Conservation (phyloP, 2,113 vertebrate species). For the Mastomys coucha region DNA sequence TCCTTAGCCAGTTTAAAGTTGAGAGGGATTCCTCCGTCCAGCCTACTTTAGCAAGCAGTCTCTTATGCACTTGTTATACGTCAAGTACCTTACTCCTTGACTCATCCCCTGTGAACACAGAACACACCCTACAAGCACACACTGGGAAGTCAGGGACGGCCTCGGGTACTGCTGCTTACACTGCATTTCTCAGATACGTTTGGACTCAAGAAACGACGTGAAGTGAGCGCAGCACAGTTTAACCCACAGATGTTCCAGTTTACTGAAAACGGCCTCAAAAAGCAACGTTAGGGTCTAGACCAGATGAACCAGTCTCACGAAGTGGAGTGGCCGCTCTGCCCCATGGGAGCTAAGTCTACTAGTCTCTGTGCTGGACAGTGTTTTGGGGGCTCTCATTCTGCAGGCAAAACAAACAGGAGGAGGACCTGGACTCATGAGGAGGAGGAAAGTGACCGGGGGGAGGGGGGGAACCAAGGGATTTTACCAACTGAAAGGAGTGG, state of each 20-base stretch:
- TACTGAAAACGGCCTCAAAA: neutral
- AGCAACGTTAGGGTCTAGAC: neutral
- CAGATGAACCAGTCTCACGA: neutral
- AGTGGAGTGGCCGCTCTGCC: neutral
- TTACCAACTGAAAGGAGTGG: neutral
- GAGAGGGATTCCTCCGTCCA: too few relatives aligned
- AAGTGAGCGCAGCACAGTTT: neutral
- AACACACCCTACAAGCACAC: neutral
- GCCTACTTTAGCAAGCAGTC: neutral
- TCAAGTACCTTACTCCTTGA: neutral
- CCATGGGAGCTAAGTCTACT: neutral
- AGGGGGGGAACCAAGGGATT: neutral
- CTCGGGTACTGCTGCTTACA: neutral
- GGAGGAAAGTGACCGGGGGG: too few relatives aligned
- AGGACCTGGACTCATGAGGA: fast-evolving
- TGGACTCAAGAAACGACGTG: neutral
- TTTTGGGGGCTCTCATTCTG: neutral
- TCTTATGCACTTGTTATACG: neutral
- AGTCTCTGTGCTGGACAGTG: neutral
- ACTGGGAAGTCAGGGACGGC: neutral
- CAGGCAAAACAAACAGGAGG: neutral
- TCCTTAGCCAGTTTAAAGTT: neutral
- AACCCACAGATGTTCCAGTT: neutral
- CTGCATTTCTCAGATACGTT: fast-evolving
- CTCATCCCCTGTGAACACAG: neutral